phyloP scores from a whole-genome alignment of 2,888 invertebrate genomes.

The Agrotis exclamationis region DNA sequence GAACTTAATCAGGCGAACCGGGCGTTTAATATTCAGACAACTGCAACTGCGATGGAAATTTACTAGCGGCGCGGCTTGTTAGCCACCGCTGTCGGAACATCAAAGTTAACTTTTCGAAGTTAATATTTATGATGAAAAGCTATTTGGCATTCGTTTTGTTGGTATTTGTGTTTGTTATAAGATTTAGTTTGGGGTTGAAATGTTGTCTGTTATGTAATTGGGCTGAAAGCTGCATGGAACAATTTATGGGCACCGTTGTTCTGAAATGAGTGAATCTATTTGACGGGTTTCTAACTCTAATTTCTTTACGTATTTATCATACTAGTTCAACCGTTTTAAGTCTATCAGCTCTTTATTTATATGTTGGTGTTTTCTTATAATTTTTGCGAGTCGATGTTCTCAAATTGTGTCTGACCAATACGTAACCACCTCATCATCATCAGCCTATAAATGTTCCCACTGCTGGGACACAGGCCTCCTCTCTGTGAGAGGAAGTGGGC shows the following conservation, averaged over 20 bases:
- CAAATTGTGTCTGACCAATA: too few species aligned
- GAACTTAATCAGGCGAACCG: constrained; percentile 58
- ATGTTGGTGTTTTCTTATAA: too few species aligned
- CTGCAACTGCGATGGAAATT: constrained; percentile 54
- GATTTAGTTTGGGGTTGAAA: neutral
- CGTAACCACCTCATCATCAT: too few species aligned
- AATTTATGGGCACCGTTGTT: neutral
- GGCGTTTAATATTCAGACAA: constrained; percentile 61
- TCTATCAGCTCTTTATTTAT: too few species aligned
- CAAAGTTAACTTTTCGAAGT: constrained; percentile 30
- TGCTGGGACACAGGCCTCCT: too few species aligned
- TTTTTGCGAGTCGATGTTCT: too few species aligned
- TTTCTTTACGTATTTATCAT: too few species aligned
- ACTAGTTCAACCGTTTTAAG: too few species aligned
- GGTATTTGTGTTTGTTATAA: neutral
- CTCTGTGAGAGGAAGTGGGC: too few species aligned
- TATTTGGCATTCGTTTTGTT: constrained; percentile 19
- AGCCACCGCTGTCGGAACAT: constrained; percentile 20
- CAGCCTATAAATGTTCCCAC: too few species aligned
- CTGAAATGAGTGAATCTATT: neutral
- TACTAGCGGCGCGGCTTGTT: constrained; percentile 50
- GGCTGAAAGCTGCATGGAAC: neutral
- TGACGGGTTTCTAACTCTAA: too few species aligned
- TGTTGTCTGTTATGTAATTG: neutral
- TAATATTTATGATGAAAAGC: constrained; percentile 36